These are phyloP conservation scores for Peromyscus attwateri DNA, from an alignment of 2,797 vertebrate genomes.

Conservation along the genomic window DNA sequence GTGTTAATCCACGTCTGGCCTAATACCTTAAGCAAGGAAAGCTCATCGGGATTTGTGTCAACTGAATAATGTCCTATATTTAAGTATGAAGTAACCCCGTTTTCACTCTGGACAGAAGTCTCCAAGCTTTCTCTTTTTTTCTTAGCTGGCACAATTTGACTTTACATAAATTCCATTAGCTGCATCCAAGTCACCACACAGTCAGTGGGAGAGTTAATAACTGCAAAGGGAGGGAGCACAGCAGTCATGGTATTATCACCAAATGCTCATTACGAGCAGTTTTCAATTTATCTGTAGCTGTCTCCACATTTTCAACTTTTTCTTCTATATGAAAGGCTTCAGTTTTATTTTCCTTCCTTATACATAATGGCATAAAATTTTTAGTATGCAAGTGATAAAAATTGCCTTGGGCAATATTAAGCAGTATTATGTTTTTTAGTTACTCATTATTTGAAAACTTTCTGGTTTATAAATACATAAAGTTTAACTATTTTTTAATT, in stretches of 20 bases:
- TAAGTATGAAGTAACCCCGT: slow-evolving; percentile 64
- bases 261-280: neutral
- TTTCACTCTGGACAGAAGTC: slow-evolving; percentile 49
- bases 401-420: neutral
- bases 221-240: neutral
- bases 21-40: slow-evolving; percentile 79
- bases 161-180: neutral
- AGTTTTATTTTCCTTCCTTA: neutral
- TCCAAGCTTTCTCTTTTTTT: neutral
- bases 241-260: neutral
- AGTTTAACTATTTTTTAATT: neutral
- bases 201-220: neutral
- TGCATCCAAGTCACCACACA: neutral
- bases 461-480: neutral
- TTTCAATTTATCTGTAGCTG: neutral
- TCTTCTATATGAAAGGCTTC: neutral
- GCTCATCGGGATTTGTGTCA: slow-evolving; percentile 76
- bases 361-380: neutral
- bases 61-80: slow-evolving; percentile 66
- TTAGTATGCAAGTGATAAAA: neutral
- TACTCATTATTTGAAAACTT: neutral
- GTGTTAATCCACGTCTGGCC: slow-evolving; percentile 74
- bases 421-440: neutral
- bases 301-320: neutral
- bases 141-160: neutral